Evolutionary conservation across 2,888 invertebrate species (phyloP).

Genomic region (Kryphioiulus occultus): DNA sequence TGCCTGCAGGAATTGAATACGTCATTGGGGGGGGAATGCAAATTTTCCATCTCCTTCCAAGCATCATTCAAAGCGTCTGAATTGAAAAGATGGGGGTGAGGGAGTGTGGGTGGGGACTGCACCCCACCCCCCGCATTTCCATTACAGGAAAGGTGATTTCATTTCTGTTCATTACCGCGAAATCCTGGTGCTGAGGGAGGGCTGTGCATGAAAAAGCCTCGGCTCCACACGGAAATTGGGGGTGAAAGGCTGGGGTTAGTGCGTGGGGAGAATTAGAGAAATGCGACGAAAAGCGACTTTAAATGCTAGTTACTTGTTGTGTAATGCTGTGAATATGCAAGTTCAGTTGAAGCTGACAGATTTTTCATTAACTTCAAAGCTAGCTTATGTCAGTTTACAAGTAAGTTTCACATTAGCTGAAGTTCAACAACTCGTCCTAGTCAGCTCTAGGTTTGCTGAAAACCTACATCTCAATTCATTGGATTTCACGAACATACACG

Average conservation of each 20-base stretch:
- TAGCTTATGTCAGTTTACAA: too few relatives aligned
- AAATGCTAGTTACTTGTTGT: not conserved
- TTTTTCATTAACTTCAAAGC: too few relatives aligned
- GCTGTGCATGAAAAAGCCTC: not conserved
- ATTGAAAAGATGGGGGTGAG: not conserved
- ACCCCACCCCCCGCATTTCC: too few relatives aligned
- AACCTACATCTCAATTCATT: too few relatives aligned
- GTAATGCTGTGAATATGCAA: not conserved
- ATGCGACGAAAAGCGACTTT: not conserved
- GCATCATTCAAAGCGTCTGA: not conserved
- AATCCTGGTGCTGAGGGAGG: not conserved
- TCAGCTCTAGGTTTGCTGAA: too few relatives aligned
- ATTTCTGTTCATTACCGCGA: slow-evolving; percentile 22
- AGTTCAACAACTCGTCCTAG: too few relatives aligned
- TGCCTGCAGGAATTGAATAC: slow-evolving; percentile 17
- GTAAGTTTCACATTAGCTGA: too few relatives aligned
- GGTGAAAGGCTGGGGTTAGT: not conserved
- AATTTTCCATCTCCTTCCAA: slow-evolving; percentile 10
- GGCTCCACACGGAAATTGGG: not conserved
- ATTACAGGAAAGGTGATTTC: not conserved
- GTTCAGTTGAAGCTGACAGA: too few relatives aligned
- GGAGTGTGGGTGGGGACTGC: not conserved
- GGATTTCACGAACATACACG: too few relatives aligned
- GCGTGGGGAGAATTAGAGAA: not conserved
- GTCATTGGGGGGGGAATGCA: not conserved